phyloP scores from a whole-genome alignment of 2,888 invertebrate species.

The Schizotus pectinicornis region DNA sequence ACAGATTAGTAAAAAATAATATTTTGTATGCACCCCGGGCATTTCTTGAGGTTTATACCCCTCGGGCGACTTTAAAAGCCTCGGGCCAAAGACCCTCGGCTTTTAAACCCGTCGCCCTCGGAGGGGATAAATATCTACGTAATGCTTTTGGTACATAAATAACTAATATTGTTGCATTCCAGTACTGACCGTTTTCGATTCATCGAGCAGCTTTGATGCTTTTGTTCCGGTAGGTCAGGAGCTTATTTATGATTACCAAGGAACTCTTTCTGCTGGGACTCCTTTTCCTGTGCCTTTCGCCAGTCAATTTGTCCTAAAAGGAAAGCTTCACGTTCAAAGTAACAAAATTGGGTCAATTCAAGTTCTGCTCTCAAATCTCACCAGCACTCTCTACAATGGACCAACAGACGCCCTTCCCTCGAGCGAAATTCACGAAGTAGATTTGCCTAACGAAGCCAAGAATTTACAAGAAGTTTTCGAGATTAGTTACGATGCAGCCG shows the following conservation, averaged over 20 bases:
- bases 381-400: constrained; percentile 51
- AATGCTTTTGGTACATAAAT: too few relatives aligned
- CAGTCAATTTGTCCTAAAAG: constrained; percentile 51
- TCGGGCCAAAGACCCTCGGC: too few relatives aligned
- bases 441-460: constrained; percentile 35
- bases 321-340: constrained; percentile 48
- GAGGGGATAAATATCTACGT: too few relatives aligned
- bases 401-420: constrained; percentile 11
- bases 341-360: constrained; percentile 42
- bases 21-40: too few relatives aligned
- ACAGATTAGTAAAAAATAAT: too few relatives aligned
- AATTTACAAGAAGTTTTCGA: constrained; percentile 37
- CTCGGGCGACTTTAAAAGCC: too few relatives aligned
- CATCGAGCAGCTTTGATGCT: constrained; percentile 6
- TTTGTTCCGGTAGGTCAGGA: constrained; percentile 61
- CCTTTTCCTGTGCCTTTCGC: constrained; percentile 48
- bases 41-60: too few relatives aligned
- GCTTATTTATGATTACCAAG: constrained; percentile 54
- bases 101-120: too few relatives aligned
- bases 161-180: not conserved
- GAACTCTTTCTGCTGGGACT: constrained; percentile 52
- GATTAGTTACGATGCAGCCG: constrained; percentile 37
- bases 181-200: constrained; percentile 12
- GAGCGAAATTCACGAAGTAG: constrained; percentile 23
- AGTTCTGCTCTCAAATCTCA: constrained; percentile 47